Evolutionary conservation across 64 coral and sea anemone genomes (phyloP).

Genomic region (Acropora yongei): DNA sequence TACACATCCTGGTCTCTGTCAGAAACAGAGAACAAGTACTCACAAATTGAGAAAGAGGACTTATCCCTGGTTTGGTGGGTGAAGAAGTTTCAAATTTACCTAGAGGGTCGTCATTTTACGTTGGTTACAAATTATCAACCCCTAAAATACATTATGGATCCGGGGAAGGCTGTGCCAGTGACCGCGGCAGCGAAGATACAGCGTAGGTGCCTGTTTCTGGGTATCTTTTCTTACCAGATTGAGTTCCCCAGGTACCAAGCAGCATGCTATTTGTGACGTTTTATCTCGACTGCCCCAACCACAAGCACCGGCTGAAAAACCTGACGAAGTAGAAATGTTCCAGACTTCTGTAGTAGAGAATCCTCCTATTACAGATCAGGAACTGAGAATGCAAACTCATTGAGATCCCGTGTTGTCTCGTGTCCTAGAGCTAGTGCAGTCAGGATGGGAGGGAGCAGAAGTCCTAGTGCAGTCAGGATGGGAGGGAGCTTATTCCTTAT

Average conservation of each 20-base stretch:
- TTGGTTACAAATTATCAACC: constrained; percentile 64
- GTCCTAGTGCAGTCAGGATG: constrained; percentile 29
- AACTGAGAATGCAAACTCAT: constrained; percentile 25
- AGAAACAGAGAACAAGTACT: too few species aligned
- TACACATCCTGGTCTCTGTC: too few species aligned
- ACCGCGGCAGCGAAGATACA: constrained; percentile 48
- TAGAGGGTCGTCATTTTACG: constrained; percentile 47
- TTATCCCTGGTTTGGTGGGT: constrained; percentile 41
- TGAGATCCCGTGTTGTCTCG: constrained; percentile 48
- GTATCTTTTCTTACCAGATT: constrained; percentile 33
- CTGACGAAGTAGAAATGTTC: constrained; percentile 14
- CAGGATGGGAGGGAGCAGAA: constrained; percentile 13
- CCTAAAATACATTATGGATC: constrained; percentile 70
- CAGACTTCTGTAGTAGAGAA: not conserved
- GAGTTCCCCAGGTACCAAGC: constrained; percentile 27
- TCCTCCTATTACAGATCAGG: constrained; percentile 40
- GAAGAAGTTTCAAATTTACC: constrained; percentile 61
- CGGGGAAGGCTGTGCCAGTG: constrained; percentile 45
- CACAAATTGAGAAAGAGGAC: constrained; percentile 36
- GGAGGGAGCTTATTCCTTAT: constrained; percentile 43
- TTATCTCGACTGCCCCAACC: constrained; percentile 15
- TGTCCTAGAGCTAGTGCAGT: constrained; percentile 29
- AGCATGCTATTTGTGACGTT: constrained; percentile 60
- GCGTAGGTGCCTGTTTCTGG: constrained; percentile 56
- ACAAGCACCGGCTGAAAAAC: not conserved